Conservation (phyloP, 2,797 vertebrate genomes). For the Mormyrops attenuatus region DNA sequence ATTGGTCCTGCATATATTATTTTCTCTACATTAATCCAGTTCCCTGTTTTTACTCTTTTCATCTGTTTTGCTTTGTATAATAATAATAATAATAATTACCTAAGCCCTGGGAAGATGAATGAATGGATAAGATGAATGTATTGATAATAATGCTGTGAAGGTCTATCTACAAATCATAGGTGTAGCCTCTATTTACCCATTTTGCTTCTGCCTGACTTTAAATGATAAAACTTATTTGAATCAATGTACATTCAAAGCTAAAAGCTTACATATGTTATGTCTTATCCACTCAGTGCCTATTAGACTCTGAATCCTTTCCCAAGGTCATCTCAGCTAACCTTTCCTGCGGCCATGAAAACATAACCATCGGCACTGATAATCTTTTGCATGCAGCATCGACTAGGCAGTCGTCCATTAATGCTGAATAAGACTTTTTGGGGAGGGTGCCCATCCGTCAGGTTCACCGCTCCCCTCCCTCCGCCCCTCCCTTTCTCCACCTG, state of each 20-base stretch:
- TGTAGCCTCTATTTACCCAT: neutral
- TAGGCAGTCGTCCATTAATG: slow-evolving; percentile 54
- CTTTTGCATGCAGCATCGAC: slow-evolving; percentile 53
- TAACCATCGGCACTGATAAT: slow-evolving; percentile 60
- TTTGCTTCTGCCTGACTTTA: neutral
- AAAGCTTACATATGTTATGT: neutral
- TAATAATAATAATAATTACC: neutral
- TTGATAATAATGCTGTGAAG: neutral
- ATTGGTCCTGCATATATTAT: neutral
- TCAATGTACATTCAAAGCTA: neutral
- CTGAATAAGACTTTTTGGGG: slow-evolving; percentile 48
- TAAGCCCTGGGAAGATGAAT: neutral
- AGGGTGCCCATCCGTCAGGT: neutral
- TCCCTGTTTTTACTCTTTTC: neutral
- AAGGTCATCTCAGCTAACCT: slow-evolving; percentile 36
- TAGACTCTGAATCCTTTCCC: neutral
- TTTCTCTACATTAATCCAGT: neutral
- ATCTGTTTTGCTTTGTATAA: neutral
- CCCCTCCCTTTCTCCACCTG: neutral
- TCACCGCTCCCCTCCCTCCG: neutral
- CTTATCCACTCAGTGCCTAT: neutral
- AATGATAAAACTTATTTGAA: neutral
- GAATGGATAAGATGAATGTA: neutral
- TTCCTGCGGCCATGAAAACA: slow-evolving; percentile 45
- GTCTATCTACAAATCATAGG: neutral